Evolutionary conservation across 2,113 vertebrate genomes (phyloP).

Genomic region (Hippocampus abdominalis): DNA sequence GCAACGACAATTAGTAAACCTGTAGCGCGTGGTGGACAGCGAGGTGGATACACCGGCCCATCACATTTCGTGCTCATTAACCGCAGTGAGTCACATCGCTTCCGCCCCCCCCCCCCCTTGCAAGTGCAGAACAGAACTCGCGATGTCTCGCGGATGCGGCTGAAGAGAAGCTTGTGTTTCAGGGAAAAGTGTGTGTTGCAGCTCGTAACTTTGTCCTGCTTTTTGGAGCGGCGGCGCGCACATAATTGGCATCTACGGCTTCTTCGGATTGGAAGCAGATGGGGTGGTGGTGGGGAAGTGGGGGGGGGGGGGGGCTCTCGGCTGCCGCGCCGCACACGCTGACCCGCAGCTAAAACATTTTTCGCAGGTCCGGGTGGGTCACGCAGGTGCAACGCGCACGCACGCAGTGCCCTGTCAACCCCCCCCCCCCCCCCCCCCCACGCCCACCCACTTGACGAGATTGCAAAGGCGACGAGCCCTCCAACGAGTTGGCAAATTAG

Average conservation of each 20-base stretch:
- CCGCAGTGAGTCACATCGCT: too few relatives aligned
- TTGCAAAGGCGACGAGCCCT: not conserved
- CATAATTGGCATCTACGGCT: constrained; percentile 62
- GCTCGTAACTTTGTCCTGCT: constrained; percentile 63
- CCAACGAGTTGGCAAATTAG: not conserved
- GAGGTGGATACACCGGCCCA: too few relatives aligned
- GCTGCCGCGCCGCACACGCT: constrained; percentile 29
- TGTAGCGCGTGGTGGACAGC: too few relatives aligned
- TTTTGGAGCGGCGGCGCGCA: constrained; percentile 57
- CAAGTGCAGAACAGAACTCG: too few relatives aligned
- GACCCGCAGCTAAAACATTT: constrained; percentile 64
- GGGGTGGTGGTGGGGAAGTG: constrained; percentile 18
- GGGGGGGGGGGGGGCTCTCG: constrained; percentile 35
- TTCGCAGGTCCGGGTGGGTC: constrained; percentile 56
- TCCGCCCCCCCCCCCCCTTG: too few relatives aligned
- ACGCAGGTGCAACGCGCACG: constrained; percentile 71
- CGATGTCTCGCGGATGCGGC: too few relatives aligned
- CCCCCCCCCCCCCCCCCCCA: not conserved
- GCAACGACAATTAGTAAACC: too few relatives aligned
- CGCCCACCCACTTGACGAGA: not conserved
- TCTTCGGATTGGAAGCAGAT: constrained; percentile 75
- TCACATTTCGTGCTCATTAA: too few relatives aligned
- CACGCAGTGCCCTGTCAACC: not conserved
- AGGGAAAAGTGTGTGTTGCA: constrained; percentile 70
- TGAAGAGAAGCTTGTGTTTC: not conserved